Conservation (phyloP, 1,140 invertebrate species). For the Drosophila elegans region DNA sequence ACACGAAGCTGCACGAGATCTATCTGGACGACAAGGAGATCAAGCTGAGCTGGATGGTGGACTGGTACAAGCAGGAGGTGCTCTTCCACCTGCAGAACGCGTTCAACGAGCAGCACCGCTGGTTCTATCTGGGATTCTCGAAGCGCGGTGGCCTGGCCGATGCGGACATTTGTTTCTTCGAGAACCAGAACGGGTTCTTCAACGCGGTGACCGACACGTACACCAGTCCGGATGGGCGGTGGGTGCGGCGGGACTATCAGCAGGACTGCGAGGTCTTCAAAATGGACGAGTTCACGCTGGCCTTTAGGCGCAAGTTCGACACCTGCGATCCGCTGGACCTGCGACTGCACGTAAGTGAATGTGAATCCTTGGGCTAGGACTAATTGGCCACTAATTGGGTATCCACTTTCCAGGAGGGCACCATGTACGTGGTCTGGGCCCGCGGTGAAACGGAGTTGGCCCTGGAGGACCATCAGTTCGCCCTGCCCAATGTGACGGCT, state of each 20-base stretch:
- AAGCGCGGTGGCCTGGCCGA: slow-evolving; percentile 91
- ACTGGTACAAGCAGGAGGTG: slow-evolving; percentile 84
- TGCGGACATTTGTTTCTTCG: slow-evolving; percentile 95
- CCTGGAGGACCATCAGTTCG: slow-evolving; percentile 77
- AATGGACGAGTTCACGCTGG: slow-evolving; percentile 87
- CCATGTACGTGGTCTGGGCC: slow-evolving; percentile 89
- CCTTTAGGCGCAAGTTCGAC: slow-evolving; percentile 93
- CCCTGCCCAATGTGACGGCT: slow-evolving; percentile 75
- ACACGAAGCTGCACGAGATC: slow-evolving; percentile 82
- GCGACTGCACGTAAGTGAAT: slow-evolving; percentile 90
- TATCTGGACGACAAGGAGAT: slow-evolving; percentile 82
- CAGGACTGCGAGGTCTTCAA: slow-evolving; percentile 93
- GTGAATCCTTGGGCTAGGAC: neutral
- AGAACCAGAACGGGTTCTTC: slow-evolving; percentile 82
- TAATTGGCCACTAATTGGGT: too few relatives aligned
- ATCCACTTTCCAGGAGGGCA: slow-evolving; percentile 87
- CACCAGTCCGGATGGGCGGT: slow-evolving; percentile 88
- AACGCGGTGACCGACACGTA: slow-evolving; percentile 88
- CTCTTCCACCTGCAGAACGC: slow-evolving; percentile 84
- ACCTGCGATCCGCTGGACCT: slow-evolving; percentile 97
- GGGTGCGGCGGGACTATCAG: slow-evolving; percentile 88
- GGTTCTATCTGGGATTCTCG: slow-evolving; percentile 97
- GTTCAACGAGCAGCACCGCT: slow-evolving; percentile 85
- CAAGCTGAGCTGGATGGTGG: slow-evolving; percentile 84
- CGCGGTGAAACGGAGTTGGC: slow-evolving; percentile 86